phyloP scores from a whole-genome alignment of 2,888 invertebrate species.

The Polyommatus icarus region DNA sequence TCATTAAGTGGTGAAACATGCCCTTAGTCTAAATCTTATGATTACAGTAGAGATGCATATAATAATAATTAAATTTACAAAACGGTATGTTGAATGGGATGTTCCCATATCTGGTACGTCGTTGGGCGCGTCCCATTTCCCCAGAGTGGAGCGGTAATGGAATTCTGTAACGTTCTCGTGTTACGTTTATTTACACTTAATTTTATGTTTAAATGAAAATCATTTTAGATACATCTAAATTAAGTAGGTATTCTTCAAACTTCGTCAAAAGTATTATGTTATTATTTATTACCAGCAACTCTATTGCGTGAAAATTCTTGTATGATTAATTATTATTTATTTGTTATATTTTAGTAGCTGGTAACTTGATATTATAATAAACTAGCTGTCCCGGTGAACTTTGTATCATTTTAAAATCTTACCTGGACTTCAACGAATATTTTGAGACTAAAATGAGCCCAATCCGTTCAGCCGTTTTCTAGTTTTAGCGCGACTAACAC shows the following conservation, averaged over 20 bases:
- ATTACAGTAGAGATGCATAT: no score
- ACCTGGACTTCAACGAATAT: no score
- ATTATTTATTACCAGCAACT: background rate
- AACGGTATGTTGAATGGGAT: background rate
- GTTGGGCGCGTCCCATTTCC: slow-evolving; percentile 37
- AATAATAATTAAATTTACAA: background rate
- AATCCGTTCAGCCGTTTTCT: no score
- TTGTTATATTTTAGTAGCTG: no score
- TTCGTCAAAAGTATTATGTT: background rate
- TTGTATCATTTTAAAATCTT: no score
- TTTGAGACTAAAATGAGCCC: no score
- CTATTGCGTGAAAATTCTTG: no score
- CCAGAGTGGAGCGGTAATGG: slow-evolving; percentile 43
- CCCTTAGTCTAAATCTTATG: background rate
- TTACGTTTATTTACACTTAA: slow-evolving; percentile 43
- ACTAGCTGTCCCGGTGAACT: no score
- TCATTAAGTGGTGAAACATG: background rate
- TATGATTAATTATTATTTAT: no score
- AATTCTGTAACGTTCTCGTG: slow-evolving; percentile 45
- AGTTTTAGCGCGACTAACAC: no score
- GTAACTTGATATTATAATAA: no score
- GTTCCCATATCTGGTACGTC: background rate
- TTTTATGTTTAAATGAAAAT: slow-evolving; percentile 31
- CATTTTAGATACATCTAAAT: slow-evolving; percentile 20
- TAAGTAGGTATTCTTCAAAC: background rate